Evolutionary conservation across 2,888 invertebrate species (phyloP).

Genomic region (Panzeria rudis): DNA sequence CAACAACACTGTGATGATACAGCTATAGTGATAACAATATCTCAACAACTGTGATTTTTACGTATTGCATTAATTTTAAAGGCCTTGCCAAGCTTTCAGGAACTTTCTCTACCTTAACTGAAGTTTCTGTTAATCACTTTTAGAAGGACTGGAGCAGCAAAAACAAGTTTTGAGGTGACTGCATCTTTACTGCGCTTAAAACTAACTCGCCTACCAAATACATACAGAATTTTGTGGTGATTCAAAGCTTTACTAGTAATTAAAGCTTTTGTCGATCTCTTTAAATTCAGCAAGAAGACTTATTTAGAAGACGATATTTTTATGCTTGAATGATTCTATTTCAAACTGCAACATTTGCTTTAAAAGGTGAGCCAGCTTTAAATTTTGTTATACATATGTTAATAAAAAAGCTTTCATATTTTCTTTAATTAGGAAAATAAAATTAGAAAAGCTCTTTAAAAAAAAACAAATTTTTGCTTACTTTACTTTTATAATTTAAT

Average conservation of each 20-base stretch:
- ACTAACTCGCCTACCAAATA: no score
- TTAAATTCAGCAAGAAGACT: neutral
- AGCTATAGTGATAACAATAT: neutral
- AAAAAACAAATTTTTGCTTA: neutral
- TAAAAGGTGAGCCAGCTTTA: neutral
- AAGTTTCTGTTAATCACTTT: neutral
- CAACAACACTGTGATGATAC: neutral
- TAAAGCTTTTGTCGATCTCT: neutral
- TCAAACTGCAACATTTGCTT: neutral
- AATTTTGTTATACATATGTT: neutral
- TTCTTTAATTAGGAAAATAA: constrained; percentile 1
- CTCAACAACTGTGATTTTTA: constrained; percentile 19
- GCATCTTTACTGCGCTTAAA: no score
- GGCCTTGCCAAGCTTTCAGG: neutral
- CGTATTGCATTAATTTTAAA: no score
- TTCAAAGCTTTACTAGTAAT: neutral
- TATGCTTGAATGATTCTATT: neutral
- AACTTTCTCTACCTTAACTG: neutral
- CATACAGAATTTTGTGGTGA: no score
- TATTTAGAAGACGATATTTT: neutral
- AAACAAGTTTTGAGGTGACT: no score
- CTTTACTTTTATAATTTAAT: neutral
- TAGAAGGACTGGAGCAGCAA: neutral
- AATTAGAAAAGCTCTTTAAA: neutral
- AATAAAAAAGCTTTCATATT: neutral